Evolutionary conservation across 2,113 vertebrate species (phyloP), one percentile per base, ranked within the genome.

Genomic region (Microcebus ravelobensis): DNA sequence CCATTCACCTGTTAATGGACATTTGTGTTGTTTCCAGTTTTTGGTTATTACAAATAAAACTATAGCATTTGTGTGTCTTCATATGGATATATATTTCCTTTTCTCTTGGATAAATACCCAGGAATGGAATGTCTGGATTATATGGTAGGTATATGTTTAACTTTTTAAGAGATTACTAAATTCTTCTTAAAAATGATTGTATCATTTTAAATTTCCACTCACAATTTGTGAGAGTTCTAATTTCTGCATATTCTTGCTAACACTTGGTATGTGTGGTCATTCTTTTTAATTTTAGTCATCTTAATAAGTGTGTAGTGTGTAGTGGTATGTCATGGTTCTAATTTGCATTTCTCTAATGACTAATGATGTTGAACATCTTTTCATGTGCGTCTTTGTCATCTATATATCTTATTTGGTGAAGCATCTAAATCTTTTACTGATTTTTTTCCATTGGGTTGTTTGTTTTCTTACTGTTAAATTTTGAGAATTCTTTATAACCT

Each of bases 401-500:
- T 42, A 50, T 95, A 17, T 68, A 71, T 57, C 39, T 82, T 68
- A 13, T 89, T 91, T 91, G 25, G 36, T 86, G 7, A 87, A 71
- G n/a, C 42, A 23, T 71, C 42, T 93, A 92, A 81, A 79, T 92
- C 45, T 88, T 93, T 61, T 87, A 48, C 42, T 65, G 59, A 29
- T 87, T 42, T 82, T 36, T 42, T 17, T 21, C 45, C 27, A 87
- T 52, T 73, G 7, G 34, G 7, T 82, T 94, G 5, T 86, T 97
- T 61, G 36, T 95, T 94, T 92, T 83, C 80, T 94, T 42, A n/a
- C 65, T 68, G 25, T 88, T 95, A 34, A 87, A 48, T 92, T 91
- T 95, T 93, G 59, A 96, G 67, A 93, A 59, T 45, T 61, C 70
- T 39, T 84, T 74, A 48, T 87, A 73, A n/a, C 34, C 50, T 73